Evolutionary conservation across 64 coral and sea anemone species (phyloP).

Genomic region (Cladopsammia gracilis): DNA sequence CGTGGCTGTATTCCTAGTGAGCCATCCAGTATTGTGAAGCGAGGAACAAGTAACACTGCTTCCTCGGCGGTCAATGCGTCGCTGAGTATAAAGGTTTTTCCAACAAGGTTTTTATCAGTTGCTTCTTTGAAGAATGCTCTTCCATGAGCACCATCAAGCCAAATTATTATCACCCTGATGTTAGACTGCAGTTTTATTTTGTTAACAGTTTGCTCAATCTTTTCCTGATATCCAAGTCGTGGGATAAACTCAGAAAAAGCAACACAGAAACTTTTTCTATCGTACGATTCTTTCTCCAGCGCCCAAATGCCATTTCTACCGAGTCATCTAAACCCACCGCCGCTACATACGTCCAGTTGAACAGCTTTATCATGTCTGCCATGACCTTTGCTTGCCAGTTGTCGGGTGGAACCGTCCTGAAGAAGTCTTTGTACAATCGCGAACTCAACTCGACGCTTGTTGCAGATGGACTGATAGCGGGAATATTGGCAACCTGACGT

Average conservation of each 20-base stretch:
- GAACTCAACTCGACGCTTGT: slow-evolving; percentile 33
- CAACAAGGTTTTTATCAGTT: background rate
- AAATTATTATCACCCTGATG: background rate
- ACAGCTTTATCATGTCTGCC: slow-evolving; percentile 34
- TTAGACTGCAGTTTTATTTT: background rate
- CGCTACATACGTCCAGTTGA: slow-evolving; percentile 27
- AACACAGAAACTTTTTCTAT: slow-evolving; percentile 1
- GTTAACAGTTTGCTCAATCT: background rate
- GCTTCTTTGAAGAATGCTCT: background rate
- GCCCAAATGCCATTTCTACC: background rate
- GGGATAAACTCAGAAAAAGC: slow-evolving; percentile 15
- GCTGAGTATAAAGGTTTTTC: background rate
- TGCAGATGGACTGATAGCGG: background rate
- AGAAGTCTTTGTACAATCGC: slow-evolving; percentile 4
- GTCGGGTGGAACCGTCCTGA: slow-evolving; percentile 22
- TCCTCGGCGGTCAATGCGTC: background rate
- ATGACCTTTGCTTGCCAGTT: slow-evolving; percentile 15
- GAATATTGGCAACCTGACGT: background rate
- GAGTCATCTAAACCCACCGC: slow-evolving; percentile 11
- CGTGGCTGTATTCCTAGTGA: background rate
- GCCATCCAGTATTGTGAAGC: background rate
- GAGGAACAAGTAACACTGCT: background rate
- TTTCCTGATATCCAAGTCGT: background rate
- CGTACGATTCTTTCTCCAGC: background rate
- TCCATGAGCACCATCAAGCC: background rate